A percentile compares a stretch with the other conserved stretches of the same genome.
phyloP scores from a whole-genome alignment of 1,140 invertebrate species.

The Drosophila setifemur region DNA sequence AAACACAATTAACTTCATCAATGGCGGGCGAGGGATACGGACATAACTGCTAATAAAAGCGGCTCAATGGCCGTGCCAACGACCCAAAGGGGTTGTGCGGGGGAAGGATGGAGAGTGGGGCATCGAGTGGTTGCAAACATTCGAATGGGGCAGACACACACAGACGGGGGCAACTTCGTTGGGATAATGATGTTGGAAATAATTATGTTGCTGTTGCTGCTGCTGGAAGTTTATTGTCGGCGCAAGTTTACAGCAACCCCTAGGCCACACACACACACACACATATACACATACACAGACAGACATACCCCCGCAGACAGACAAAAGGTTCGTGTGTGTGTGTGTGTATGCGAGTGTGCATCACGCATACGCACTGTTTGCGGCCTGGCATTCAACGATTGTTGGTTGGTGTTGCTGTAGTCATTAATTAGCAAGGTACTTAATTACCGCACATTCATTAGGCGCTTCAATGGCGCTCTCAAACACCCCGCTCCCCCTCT shows the following conservation, averaged over 20 bases:
- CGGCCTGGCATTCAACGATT: slow-evolving; percentile 54
- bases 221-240: slow-evolving; percentile 28
- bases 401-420: slow-evolving; percentile 69
- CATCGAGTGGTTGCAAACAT: slow-evolving; percentile 35
- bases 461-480: slow-evolving; percentile 72
- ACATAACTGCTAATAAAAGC: slow-evolving; percentile 79
- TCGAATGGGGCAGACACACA: slow-evolving; percentile 10
- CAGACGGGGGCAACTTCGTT: slow-evolving; percentile 24
- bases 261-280: slow-evolving; percentile 10
- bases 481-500: slow-evolving; percentile 26
- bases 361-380: slow-evolving; percentile 69
- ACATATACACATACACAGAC: slow-evolving; percentile 7
- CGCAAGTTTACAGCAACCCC: slow-evolving; percentile 55
- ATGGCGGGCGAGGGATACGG: slow-evolving; percentile 56
- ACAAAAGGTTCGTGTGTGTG: not conserved
- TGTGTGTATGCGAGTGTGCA: slow-evolving; percentile 22
- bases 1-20: slow-evolving; percentile 82
- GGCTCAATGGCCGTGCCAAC: slow-evolving; percentile 66
- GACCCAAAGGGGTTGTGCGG: slow-evolving; percentile 26
- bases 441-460: slow-evolving; percentile 82
- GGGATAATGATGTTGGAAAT: slow-evolving; percentile 62
- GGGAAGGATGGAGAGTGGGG: not conserved
- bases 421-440: slow-evolving; percentile 82
- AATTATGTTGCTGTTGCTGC: slow-evolving; percentile 44
- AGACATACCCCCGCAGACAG: slow-evolving; percentile 25